Conservation (phyloP, 2,888 invertebrate genomes). For the Drosophila diplacantha region DNA sequence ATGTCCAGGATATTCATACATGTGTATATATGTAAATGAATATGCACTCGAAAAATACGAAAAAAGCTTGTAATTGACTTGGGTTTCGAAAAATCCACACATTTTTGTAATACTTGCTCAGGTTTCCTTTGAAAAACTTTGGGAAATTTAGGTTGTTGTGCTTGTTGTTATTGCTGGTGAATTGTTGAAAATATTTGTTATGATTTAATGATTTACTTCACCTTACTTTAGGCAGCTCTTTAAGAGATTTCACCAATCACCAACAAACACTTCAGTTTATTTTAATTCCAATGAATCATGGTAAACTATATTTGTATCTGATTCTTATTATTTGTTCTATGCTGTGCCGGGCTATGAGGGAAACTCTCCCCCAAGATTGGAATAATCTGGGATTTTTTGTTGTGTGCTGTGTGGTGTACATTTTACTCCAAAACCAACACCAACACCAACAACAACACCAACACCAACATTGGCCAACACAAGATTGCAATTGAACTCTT, state of each 20-base stretch:
- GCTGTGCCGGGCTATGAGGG: background rate
- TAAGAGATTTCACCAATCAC: too few relatives aligned
- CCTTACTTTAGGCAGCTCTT: background rate
- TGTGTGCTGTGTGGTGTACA: constrained; percentile 5
- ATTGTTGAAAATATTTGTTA: background rate
- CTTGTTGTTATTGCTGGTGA: background rate
- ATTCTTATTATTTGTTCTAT: background rate
- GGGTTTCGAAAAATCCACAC: background rate
- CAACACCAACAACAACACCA: background rate
- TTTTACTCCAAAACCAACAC: background rate
- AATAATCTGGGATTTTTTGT: constrained; percentile 11
- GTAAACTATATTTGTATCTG: background rate
- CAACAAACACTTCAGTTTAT: background rate
- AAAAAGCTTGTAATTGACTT: background rate
- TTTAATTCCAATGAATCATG: background rate
- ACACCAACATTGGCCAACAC: constrained; percentile 52
- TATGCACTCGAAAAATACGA: background rate
- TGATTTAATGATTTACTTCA: too few relatives aligned
- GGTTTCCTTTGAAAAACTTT: background rate
- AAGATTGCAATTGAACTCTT: constrained; percentile 67
- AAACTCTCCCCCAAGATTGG: background rate
- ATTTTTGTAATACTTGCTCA: background rate
- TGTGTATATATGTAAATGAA: background rate
- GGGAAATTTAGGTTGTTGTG: background rate
- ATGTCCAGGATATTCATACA: constrained; percentile 10